Percentiles rank a stretch among this genome's conserved stretches.
Conservation (phyloP, 2,113 vertebrate genomes). For the Fukomys damarensis region DNA sequence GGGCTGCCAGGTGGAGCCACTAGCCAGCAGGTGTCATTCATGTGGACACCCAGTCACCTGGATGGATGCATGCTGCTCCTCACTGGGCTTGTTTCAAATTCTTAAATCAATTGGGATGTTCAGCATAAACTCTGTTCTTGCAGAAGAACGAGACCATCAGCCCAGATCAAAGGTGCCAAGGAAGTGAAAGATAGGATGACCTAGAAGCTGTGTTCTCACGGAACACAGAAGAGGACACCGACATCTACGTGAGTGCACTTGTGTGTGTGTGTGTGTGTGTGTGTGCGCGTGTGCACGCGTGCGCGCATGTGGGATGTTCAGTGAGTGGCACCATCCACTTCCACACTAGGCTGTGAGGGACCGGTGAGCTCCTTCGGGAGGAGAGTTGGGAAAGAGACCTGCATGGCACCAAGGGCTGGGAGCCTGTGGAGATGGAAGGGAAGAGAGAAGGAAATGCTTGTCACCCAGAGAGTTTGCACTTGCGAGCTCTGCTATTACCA, state of each 20-base stretch:
- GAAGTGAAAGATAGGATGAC: not conserved
- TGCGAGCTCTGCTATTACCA: slow-evolving; percentile 45
- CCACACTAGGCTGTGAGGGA: not conserved
- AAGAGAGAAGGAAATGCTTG: not conserved
- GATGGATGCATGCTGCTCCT: not conserved
- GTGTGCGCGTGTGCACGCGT: not conserved
- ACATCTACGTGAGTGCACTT: fast-evolving
- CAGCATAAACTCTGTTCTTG: not conserved
- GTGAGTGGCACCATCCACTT: not conserved
- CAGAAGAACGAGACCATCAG: not conserved
- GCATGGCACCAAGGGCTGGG: no score
- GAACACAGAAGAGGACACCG: no score
- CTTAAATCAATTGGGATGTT: not conserved
- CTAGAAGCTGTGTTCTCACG: not conserved
- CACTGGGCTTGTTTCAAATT: not conserved
- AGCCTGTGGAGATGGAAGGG: fast-evolving
- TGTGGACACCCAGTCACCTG: not conserved
- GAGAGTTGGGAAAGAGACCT: not conserved
- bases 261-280: not conserved
- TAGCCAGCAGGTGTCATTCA: fast-evolving
- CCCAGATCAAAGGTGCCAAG: fast-evolving
- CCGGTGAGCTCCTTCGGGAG: not conserved
- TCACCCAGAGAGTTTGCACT: slow-evolving; percentile 44
- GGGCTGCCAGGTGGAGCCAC: not conserved
- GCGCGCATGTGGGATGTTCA: no score